A percentile compares a stretch with the other conserved stretches of the same genome.
Conservation (phyloP, 2,113 vertebrate species). For the Alaudala cheleensis region DNA sequence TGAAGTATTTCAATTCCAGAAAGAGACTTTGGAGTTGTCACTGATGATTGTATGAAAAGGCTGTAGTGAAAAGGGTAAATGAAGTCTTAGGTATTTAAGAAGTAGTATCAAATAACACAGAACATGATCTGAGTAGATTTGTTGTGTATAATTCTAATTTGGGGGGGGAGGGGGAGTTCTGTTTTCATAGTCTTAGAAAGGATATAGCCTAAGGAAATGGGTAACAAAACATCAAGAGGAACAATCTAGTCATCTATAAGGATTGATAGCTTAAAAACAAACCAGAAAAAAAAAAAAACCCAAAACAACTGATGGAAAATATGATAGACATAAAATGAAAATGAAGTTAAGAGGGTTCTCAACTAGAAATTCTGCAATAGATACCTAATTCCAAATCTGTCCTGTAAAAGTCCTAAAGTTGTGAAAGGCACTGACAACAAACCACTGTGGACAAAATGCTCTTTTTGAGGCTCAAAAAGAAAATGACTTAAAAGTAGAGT, state of each 20-base stretch:
- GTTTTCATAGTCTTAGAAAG: neutral
- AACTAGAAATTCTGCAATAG: neutral
- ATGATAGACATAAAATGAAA: neutral
- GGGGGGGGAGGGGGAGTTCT: neutral
- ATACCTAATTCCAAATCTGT: neutral
- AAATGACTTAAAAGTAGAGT: neutral
- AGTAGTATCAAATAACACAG: neutral
- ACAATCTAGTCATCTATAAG: neutral
- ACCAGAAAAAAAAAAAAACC: rapidly evolving
- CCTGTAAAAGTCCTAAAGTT: neutral
- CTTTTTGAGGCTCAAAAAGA: neutral
- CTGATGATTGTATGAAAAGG: neutral
- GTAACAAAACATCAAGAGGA: neutral
- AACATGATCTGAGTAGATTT: neutral
- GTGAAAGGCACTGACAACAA: neutral
- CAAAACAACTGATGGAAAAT: neutral
- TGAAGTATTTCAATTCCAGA: neutral
- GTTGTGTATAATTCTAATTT: neutral
- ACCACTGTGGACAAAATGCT: neutral
- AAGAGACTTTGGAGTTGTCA: neutral
- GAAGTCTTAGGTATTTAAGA: neutral
- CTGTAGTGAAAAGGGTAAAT: neutral
- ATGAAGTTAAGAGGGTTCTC: neutral
- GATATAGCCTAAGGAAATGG: neutral
- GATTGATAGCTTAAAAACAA: neutral